These are phyloP conservation scores for Caerostris darwini DNA, from an alignment of 1,140 invertebrate genomes.

Conservation along the genomic window DNA sequence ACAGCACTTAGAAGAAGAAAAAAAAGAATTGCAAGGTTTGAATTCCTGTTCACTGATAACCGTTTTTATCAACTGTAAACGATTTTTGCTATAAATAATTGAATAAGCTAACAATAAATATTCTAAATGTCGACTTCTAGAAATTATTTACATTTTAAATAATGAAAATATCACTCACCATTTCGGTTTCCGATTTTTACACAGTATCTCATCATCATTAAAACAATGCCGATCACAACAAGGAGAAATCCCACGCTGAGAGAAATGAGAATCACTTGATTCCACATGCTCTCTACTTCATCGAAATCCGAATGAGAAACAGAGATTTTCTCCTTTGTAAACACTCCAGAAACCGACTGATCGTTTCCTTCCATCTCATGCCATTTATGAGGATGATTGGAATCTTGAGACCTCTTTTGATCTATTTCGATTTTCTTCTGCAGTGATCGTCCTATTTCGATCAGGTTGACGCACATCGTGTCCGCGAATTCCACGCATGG, in stretches of 20 bases:
- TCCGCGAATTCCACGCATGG: constrained; percentile 35
- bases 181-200: not conserved
- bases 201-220: not conserved
- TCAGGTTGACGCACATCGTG: constrained; percentile 50
- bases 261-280: constrained; percentile 6
- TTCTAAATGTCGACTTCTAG: no score
- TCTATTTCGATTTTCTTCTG: not conserved
- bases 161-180: constrained; percentile 25
- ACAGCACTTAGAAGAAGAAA: no score
- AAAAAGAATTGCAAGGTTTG: no score
- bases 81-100: no score
- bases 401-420: not conserved
- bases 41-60: no score
- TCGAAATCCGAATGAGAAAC: not conserved
- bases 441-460: constrained; percentile 4
- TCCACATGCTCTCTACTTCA: constrained; percentile 7
- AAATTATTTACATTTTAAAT: no score
- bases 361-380: constrained; percentile 56
- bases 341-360: not conserved
- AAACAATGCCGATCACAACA: not conserved
- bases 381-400: not conserved
- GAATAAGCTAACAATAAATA: no score
- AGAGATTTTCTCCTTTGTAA: not conserved
- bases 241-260: not conserved
- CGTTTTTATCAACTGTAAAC: no score